These are phyloP conservation scores for Paraescarpia echinospica DNA, from an alignment of 1,140 invertebrate species.

Conservation along the genomic window DNA sequence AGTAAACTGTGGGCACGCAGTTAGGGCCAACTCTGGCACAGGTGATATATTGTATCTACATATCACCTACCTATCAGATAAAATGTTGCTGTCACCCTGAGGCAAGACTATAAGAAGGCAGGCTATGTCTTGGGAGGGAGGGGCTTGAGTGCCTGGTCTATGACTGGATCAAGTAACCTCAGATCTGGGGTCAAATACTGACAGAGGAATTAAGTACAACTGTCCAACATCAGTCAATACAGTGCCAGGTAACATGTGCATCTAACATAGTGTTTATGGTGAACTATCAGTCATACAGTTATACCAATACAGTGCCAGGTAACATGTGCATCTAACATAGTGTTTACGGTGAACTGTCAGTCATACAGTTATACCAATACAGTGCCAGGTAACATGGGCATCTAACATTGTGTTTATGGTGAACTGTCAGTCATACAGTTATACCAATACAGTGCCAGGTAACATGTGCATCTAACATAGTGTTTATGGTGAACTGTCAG, in stretches of 20 bases:
- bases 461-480: no score
- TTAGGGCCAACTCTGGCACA: not conserved
- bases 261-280: not conserved
- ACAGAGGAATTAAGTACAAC: not conserved
- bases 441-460: no score
- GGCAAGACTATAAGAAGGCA: not conserved
- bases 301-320: no score
- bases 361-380: no score
- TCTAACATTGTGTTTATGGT: no score
- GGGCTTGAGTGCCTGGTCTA: not conserved
- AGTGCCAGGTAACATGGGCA: no score
- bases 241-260: not conserved
- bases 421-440: no score
- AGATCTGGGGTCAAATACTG: slow-evolving; percentile 4
- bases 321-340: no score
- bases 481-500: no score
- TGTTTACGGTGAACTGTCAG: no score
- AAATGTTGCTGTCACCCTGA: not conserved
- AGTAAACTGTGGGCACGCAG: no score
- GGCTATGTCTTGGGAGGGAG: not conserved
- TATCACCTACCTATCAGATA: slow-evolving; percentile 5
- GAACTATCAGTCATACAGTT: no score
- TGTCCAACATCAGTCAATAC: not conserved
- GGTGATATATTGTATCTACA: slow-evolving; percentile 1
- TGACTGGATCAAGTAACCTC: not conserved